Conservation (phyloP, 2,797 vertebrate genomes). For the Rhinoraja longicauda region DNA sequence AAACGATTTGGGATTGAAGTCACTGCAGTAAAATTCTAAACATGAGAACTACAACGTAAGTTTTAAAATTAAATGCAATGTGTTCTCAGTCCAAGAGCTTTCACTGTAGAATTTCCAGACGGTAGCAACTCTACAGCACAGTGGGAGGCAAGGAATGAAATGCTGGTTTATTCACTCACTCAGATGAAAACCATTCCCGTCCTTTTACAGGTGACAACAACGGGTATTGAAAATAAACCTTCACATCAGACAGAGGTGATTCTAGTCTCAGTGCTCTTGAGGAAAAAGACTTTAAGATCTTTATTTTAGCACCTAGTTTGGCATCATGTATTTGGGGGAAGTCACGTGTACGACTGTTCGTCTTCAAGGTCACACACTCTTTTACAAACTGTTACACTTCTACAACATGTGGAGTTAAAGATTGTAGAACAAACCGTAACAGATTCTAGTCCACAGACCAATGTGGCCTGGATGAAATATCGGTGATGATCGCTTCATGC, state of each 20-base stretch:
- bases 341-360: background rate
- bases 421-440: too few species aligned
- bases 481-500: background rate
- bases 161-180: background rate
- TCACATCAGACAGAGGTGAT: background rate
- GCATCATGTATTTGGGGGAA: background rate
- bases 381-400: background rate
- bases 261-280: background rate
- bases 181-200: background rate
- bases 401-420: background rate
- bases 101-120: background rate
- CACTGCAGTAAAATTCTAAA: background rate
- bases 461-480: background rate
- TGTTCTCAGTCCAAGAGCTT: background rate
- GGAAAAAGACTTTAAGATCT: background rate
- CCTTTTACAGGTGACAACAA: background rate
- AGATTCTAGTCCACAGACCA: too few species aligned
- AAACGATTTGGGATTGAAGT: background rate
- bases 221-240: background rate
- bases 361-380: background rate
- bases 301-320: background rate
- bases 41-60: background rate
- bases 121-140: background rate
- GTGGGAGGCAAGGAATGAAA: background rate
- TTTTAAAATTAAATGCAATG: background rate